phyloP scores from a whole-genome alignment of 2,113 vertebrate genomes.

The Brienomyrus brachyistius region DNA sequence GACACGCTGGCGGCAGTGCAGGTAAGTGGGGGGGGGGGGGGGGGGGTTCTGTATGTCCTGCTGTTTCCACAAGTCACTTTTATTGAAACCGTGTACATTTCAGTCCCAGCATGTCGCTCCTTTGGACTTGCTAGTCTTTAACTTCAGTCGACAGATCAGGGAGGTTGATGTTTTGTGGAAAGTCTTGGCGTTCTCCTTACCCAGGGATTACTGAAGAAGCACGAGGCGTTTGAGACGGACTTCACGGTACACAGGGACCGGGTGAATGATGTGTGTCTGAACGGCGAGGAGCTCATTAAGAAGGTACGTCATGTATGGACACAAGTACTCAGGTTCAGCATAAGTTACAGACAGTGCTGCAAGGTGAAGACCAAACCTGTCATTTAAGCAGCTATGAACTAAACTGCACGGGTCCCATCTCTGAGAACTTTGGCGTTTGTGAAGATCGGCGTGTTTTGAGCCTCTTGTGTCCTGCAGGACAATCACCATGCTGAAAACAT shows the following conservation, averaged over 20 bases:
- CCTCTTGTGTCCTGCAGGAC: constrained; percentile 60
- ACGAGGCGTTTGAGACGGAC: constrained; percentile 94
- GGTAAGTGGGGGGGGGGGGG: constrained; percentile 49
- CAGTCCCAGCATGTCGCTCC: background rate
- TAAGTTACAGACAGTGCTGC: background rate
- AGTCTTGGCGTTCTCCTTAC: background rate
- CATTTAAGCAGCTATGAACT: background rate
- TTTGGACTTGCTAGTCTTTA: background rate
- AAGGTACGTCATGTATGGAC: constrained; percentile 64
- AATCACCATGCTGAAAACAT: constrained; percentile 95
- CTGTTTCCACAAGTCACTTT: background rate
- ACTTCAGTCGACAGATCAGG: background rate
- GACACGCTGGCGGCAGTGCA: constrained; percentile 88
- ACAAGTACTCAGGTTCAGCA: background rate
- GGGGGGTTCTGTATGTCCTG: background rate
- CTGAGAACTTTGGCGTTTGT: background rate
- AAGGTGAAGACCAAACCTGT: background rate
- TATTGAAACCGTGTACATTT: background rate
- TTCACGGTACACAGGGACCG: constrained; percentile 95
- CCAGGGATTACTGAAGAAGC: constrained; percentile 92
- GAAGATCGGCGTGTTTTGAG: background rate
- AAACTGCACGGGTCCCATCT: background rate
- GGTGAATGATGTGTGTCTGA: constrained; percentile 85
- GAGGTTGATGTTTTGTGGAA: background rate
- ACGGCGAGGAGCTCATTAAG: constrained; percentile 90